Conservation (phyloP, 1,140 invertebrate genomes). For the Halesus radiatus region DNA sequence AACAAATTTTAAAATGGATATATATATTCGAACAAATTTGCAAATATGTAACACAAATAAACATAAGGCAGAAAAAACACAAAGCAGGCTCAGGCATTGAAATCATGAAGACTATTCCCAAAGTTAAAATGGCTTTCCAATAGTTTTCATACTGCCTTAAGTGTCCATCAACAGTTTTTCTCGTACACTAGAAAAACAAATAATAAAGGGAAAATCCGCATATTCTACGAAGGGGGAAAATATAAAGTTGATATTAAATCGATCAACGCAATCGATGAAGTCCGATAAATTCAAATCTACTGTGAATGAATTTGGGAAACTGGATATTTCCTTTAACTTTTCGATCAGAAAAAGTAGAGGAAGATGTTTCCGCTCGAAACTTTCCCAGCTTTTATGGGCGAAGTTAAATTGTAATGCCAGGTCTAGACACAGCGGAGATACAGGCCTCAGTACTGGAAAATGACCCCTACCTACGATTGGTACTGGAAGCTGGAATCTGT, state of each 20-base stretch:
- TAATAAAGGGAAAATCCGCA: no score
- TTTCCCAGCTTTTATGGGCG: constrained; percentile 33
- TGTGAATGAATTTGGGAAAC: neutral
- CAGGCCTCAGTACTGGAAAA: neutral
- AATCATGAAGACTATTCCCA: no score
- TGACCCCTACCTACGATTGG: neutral
- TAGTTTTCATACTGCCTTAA: no score
- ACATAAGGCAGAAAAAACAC: no score
- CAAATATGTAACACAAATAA: no score
- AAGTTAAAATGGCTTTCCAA: no score
- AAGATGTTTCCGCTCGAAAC: constrained; percentile 18
- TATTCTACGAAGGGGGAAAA: no score
- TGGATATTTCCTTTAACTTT: constrained; percentile 31
- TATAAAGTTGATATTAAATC: neutral
- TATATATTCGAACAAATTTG: no score
- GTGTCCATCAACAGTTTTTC: no score
- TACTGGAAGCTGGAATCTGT: neutral
- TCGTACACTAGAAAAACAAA: no score
- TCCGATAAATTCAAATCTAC: constrained; percentile 21
- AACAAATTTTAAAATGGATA: no score
- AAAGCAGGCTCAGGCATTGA: no score
- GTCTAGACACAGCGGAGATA: neutral
- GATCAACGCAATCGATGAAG: constrained; percentile 1
- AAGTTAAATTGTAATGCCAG: constrained; percentile 39
- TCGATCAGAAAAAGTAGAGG: constrained; percentile 23